Evolutionary conservation across 1,140 invertebrate species (phyloP).

Genomic region (Paraescarpia echinospica): DNA sequence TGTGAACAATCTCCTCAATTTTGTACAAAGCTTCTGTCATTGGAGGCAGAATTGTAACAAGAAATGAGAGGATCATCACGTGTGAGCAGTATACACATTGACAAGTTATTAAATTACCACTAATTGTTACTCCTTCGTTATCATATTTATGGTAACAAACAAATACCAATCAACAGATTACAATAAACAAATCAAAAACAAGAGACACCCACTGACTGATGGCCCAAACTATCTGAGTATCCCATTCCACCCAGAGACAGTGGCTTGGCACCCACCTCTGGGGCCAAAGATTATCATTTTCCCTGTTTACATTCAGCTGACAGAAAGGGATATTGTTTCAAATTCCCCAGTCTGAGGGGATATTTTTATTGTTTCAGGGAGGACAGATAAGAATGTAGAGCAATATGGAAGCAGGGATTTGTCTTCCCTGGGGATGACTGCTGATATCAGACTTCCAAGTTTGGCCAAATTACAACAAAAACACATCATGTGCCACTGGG

Average conservation of each 20-base stretch:
- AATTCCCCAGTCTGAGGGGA: background rate
- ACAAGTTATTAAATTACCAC: background rate
- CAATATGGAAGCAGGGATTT: background rate
- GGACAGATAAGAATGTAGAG: background rate
- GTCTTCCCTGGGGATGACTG: background rate
- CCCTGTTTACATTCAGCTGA: background rate
- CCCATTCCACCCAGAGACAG: background rate
- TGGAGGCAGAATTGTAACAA: no score
- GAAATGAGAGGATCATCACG: no score
- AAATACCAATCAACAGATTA: background rate
- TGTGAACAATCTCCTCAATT: background rate
- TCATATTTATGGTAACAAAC: background rate
- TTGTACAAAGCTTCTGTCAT: background rate
- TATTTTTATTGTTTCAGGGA: conserved; percentile 2
- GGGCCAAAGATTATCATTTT: background rate
- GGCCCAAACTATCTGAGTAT: background rate
- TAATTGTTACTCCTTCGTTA: background rate
- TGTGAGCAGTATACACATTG: background rate
- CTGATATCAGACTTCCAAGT: background rate
- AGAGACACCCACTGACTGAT: background rate
- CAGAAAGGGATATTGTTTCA: background rate
- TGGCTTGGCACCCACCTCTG: background rate
- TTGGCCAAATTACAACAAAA: conserved; percentile 6
- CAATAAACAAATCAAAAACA: background rate
- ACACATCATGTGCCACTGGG: background rate